These are phyloP conservation scores for Cochlearius cochlearius DNA, from an alignment of 2,113 vertebrate species.

Conservation along the genomic window DNA sequence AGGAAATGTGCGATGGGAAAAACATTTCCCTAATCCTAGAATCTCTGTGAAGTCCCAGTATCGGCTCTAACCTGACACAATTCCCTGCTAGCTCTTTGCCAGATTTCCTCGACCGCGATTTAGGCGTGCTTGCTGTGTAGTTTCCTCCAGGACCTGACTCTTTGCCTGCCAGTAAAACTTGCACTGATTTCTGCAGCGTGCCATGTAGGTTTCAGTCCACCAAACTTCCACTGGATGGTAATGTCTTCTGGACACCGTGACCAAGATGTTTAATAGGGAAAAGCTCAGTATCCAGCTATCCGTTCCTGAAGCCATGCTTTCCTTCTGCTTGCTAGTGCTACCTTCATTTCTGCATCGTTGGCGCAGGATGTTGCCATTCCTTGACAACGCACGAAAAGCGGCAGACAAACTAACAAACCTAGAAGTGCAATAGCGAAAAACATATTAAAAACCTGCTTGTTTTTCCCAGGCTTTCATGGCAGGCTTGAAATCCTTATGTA, in stretches of 20 bases:
- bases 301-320: neutral
- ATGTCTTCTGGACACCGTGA: neutral
- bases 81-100: neutral
- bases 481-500: neutral
- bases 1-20: neutral
- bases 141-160: neutral
- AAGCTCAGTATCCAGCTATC: neutral
- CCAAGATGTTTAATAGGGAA: neutral
- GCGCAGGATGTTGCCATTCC: accelerated
- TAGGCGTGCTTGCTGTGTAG: neutral
- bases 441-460: neutral
- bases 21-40: neutral
- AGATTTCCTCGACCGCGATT: neutral
- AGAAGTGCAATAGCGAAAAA: neutral
- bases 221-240: neutral
- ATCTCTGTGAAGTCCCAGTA: neutral
- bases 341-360: neutral
- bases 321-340: neutral
- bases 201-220: neutral
- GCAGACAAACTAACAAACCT: neutral
- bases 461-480: neutral
- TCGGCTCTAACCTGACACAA: neutral
- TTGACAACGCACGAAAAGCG: neutral
- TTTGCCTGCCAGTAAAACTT: neutral
- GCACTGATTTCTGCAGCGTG: neutral